These are phyloP conservation scores for Sphenopsis melanotis DNA, from an alignment of 2,797 vertebrate genomes.

Conservation along the genomic window DNA sequence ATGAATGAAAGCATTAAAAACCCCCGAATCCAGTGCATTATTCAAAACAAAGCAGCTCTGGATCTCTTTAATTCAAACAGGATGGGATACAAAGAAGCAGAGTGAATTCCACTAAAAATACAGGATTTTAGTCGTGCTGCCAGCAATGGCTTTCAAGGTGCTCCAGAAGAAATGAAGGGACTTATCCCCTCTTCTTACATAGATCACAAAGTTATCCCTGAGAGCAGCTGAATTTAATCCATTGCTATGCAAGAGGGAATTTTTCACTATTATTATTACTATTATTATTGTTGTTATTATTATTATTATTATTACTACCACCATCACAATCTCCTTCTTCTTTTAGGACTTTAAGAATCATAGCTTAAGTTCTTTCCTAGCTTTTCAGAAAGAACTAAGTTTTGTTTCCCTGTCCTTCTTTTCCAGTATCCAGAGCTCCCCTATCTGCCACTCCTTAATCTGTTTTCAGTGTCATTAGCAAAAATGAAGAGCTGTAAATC, in stretches of 20 bases:
- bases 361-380: background rate
- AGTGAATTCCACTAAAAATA: background rate
- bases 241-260: background rate
- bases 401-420: background rate
- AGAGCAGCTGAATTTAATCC: background rate
- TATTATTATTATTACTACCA: too few relatives aligned
- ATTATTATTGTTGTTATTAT: too few relatives aligned
- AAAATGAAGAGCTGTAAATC: background rate
- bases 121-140: background rate
- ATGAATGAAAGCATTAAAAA: background rate
- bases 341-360: background rate
- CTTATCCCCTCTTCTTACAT: background rate
- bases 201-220: background rate
- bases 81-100: background rate
- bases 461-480: background rate
- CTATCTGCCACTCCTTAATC: background rate
- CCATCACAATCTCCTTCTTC: fast-evolving
- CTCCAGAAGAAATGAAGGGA: background rate
- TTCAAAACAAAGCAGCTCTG: background rate
- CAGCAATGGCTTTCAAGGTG: background rate
- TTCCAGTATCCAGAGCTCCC: background rate
- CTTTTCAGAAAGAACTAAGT: background rate
- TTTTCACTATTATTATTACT: too few relatives aligned
- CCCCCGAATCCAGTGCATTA: background rate
- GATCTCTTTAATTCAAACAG: background rate